A percentile compares a stretch with the other conserved stretches of the same genome.
Conservation (phyloP, 1,140 invertebrate species). For the Plodia interpunctella region DNA sequence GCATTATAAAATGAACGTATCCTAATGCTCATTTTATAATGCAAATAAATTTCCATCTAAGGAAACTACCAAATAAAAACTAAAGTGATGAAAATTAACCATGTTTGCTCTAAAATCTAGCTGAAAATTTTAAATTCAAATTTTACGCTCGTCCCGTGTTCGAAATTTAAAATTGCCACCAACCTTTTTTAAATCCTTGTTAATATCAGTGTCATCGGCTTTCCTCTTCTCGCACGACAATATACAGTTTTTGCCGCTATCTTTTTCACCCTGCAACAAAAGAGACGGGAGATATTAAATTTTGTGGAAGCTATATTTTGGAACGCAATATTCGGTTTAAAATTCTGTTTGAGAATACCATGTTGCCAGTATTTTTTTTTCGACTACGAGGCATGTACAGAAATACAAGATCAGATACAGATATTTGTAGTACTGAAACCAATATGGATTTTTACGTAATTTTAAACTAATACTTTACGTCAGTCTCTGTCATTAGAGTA, state of each 20-base stretch:
- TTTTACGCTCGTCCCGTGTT: conserved; percentile 7
- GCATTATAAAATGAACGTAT: too few relatives aligned
- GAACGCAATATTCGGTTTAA: neutral
- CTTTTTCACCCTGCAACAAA: conserved; percentile 78
- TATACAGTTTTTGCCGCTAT: conserved; percentile 78
- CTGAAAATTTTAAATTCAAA: conserved; percentile 3
- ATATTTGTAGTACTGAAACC: too few relatives aligned
- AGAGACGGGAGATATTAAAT: conserved; percentile 14
- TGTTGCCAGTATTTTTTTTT: neutral
- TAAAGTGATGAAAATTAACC: neutral
- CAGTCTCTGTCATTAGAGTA: too few relatives aligned
- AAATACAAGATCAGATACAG: too few relatives aligned
- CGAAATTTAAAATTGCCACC: conserved; percentile 23
- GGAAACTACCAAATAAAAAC: too few relatives aligned
- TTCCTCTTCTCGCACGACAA: conserved; percentile 82
- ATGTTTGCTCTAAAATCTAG: neutral
- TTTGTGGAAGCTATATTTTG: neutral
- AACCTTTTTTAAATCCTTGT: conserved; percentile 85
- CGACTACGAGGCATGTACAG: too few relatives aligned
- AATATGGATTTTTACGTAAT: too few relatives aligned
- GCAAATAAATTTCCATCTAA: too few relatives aligned
- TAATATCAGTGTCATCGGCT: conserved; percentile 81
- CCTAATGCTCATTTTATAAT: too few relatives aligned
- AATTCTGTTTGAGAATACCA: neutral
- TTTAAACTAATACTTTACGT: too few relatives aligned